Conservation (phyloP, 2,113 vertebrate species). For the Brienomyrus longianalis region DNA sequence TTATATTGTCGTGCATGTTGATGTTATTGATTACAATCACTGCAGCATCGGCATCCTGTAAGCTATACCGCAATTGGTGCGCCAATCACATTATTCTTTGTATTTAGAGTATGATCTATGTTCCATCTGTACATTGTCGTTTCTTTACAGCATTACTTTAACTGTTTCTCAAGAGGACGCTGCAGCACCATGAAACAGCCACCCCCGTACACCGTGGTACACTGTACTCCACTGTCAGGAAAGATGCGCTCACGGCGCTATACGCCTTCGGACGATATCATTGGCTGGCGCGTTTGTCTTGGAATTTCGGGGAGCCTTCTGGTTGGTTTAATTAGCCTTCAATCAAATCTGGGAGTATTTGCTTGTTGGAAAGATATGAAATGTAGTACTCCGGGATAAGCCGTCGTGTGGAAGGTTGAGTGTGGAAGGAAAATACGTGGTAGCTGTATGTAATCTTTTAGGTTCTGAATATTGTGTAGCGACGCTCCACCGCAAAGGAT, state of each 20-base stretch:
- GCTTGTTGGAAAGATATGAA: slow-evolving; percentile 55
- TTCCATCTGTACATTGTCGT: background rate
- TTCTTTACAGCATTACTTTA: background rate
- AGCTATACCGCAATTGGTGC: background rate
- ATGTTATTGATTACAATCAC: background rate
- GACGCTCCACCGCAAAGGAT: slow-evolving; percentile 22
- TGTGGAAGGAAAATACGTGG: background rate
- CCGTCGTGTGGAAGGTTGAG: slow-evolving; percentile 19
- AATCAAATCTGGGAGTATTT: slow-evolving; percentile 41
- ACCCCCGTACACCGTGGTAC: background rate
- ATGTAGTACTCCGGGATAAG: slow-evolving; percentile 45
- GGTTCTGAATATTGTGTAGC: background rate
- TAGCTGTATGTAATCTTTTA: background rate
- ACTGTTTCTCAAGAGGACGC: slow-evolving; percentile 30
- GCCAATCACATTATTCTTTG: background rate
- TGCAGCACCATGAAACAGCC: slow-evolving; percentile 13
- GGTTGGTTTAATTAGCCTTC: slow-evolving; percentile 43
- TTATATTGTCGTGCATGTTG: background rate
- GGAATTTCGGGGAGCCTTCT: background rate
- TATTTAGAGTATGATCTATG: background rate
- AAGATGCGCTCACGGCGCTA: background rate
- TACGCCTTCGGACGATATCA: slow-evolving; percentile 35
- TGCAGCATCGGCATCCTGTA: background rate
- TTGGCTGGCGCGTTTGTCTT: slow-evolving; percentile 26
- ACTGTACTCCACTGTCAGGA: background rate